Evolutionary conservation across 2,113 vertebrate species (phyloP).

Genomic region (Mandrillus leucophaeus): DNA sequence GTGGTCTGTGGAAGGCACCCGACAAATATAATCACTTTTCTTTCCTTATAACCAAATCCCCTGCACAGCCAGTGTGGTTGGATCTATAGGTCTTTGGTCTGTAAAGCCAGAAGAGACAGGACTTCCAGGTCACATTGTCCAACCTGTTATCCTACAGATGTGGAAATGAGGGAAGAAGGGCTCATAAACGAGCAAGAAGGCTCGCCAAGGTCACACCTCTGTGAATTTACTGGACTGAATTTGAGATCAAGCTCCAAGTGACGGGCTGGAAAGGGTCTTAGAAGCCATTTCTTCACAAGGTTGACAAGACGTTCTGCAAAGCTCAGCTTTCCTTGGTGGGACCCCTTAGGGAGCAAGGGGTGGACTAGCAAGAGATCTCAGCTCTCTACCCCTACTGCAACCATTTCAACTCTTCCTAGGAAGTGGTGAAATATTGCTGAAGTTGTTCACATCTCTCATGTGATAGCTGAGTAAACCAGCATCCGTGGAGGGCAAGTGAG

Average conservation of each 20-base stretch:
- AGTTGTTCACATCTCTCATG: background rate
- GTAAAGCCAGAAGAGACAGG: background rate
- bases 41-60: background rate
- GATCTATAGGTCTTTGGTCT: background rate
- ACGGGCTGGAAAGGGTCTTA: background rate
- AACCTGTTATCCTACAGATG: background rate
- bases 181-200: no score
- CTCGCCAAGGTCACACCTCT: background rate
- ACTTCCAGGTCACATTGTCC: background rate
- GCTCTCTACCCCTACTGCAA: no score
- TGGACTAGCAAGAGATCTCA: background rate
- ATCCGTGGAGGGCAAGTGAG: background rate
- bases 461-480: background rate
- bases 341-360: background rate
- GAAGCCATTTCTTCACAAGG: background rate
- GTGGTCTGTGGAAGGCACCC: background rate
- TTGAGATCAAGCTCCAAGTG: background rate
- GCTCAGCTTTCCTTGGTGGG: background rate
- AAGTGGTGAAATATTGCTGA: background rate
- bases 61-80: background rate
- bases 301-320: background rate
- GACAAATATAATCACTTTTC: background rate
- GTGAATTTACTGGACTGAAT: background rate
- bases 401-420: background rate
- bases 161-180: background rate